Evolutionary conservation across 2,797 vertebrate species (phyloP).

Genomic region (Brachymystax lenok): DNA sequence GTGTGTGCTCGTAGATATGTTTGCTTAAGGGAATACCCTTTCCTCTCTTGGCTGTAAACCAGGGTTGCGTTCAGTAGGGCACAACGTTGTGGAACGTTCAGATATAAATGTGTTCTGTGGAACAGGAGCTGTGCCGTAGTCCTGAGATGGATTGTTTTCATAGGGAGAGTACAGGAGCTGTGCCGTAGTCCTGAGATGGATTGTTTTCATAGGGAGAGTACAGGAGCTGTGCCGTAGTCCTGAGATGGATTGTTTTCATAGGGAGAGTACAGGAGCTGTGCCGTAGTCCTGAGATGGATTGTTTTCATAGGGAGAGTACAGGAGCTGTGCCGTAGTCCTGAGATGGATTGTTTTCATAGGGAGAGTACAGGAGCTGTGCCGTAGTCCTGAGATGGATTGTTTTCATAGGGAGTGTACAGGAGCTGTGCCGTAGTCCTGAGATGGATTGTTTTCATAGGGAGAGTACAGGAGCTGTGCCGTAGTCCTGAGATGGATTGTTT

Average conservation of each 20-base stretch:
- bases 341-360: conserved; percentile 12
- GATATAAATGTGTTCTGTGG: background rate
- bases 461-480: conserved; percentile 29
- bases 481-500: conserved; percentile 5
- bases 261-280: conserved; percentile 23
- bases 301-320: conserved; percentile 14
- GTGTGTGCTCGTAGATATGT: conserved; percentile 41
- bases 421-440: conserved; percentile 20
- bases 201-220: conserved; percentile 13
- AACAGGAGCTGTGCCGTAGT: too few species aligned
- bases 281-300: conserved; percentile 8
- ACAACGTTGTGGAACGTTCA: background rate
- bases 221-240: conserved; percentile 30
- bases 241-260: background rate
- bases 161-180: conserved; percentile 19
- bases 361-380: conserved; percentile 25
- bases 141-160: too few species aligned
- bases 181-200: conserved; percentile 13
- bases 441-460: conserved; percentile 14
- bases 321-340: conserved; percentile 24
- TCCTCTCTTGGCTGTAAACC: conserved; percentile 30
- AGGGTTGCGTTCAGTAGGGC: too few species aligned
- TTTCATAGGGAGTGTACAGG: conserved; percentile 15
- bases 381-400: conserved; percentile 4
- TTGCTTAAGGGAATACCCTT: conserved; percentile 67